Evolutionary conservation across 2,797 vertebrate genomes (phyloP).

Genomic region (Eulemur mongoz): DNA sequence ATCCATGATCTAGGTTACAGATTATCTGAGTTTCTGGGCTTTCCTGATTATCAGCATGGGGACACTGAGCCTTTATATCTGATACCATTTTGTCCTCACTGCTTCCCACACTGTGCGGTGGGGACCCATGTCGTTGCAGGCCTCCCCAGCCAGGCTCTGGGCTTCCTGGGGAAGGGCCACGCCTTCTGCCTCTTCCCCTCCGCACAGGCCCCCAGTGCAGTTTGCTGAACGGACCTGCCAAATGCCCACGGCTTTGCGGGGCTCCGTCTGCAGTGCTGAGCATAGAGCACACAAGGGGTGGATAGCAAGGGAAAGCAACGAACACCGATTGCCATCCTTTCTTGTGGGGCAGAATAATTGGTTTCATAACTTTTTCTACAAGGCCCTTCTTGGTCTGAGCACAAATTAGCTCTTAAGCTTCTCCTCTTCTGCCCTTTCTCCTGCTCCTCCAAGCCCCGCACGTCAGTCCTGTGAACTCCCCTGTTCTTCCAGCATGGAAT

Average conservation of each 20-base stretch:
- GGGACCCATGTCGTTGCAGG: accelerated
- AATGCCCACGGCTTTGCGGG: accelerated
- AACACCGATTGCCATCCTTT: accelerated
- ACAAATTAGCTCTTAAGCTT: not conserved
- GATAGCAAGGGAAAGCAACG: not conserved
- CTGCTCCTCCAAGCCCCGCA: not conserved
- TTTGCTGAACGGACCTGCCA: not conserved
- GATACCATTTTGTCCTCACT: accelerated
- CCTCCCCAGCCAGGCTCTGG: not conserved
- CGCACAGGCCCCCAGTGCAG: accelerated
- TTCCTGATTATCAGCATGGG: not conserved
- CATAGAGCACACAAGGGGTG: too few relatives aligned
- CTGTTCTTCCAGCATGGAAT: not conserved
- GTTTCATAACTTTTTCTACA: not conserved
- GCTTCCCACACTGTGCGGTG: accelerated
- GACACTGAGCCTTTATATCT: not conserved
- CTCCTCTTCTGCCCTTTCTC: too few relatives aligned
- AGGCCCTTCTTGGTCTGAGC: not conserved
- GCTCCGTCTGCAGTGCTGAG: not conserved
- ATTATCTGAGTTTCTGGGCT: not conserved
- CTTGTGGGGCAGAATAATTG: not conserved
- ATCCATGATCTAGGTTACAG: constrained; percentile 4
- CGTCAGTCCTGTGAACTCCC: not conserved
- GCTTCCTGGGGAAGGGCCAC: accelerated
- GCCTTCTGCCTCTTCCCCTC: not conserved